Conservation (phyloP, 2,888 invertebrate species). For the Ommatoiulus sabulosus region DNA sequence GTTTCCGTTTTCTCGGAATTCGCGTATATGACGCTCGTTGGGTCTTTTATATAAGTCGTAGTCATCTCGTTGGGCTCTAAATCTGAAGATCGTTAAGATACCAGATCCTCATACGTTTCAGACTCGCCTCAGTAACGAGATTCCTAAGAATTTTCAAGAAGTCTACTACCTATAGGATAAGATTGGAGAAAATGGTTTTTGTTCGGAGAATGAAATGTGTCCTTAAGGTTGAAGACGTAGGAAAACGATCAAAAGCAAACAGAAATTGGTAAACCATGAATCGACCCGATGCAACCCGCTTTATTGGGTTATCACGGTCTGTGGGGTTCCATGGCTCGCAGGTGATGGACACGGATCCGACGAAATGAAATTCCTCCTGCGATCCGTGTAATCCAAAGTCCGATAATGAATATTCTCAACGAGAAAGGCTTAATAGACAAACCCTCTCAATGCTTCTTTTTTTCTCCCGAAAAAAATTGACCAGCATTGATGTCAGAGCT, state of each 20-base stretch:
- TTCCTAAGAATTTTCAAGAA: slow-evolving; percentile 17
- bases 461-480: not conserved
- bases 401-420: slow-evolving; percentile 24
- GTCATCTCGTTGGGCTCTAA: slow-evolving; percentile 2
- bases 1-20: not conserved
- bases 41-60: not conserved
- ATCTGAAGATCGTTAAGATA: slow-evolving; percentile 43
- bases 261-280: slow-evolving; percentile 43
- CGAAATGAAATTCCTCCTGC: not conserved
- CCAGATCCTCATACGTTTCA: not conserved
- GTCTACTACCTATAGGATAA: not conserved
- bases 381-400: not conserved
- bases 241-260: slow-evolving; percentile 40
- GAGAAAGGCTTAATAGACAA: slow-evolving; percentile 5
- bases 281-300: not conserved
- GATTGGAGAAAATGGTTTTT: slow-evolving; percentile 24
- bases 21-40: not conserved
- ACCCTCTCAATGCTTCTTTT: not conserved
- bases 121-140: not conserved
- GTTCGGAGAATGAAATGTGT: slow-evolving; percentile 43
- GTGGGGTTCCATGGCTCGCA: not conserved
- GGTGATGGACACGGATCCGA: not conserved
- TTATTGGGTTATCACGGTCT: slow-evolving; percentile 24
- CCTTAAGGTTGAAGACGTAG: slow-evolving; percentile 24
- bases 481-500: slow-evolving; percentile 23